Percentiles rank a stretch among this genome's conserved stretches.
Conservation (phyloP, 2,888 invertebrate genomes). For the Melikaiella ostensackeni region DNA sequence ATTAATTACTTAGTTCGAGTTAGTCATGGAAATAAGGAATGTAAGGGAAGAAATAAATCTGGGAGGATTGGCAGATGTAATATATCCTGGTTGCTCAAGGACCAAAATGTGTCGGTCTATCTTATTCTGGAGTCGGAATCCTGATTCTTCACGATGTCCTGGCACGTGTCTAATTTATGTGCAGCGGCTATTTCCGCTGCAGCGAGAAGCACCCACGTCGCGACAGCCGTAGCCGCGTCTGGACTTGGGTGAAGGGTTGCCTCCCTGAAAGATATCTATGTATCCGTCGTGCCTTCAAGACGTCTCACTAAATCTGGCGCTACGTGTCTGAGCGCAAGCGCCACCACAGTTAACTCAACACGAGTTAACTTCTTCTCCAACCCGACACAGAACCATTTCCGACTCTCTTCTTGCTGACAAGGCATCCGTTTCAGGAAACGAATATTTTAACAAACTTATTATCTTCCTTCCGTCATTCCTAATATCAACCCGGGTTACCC, state of each 20-base stretch:
- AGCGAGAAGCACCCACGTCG: constrained; percentile 63
- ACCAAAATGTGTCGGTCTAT: constrained; percentile 30
- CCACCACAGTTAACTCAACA: constrained; percentile 72
- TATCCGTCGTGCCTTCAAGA: constrained; percentile 75
- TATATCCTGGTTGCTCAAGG: background rate
- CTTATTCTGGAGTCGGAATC: constrained; percentile 52
- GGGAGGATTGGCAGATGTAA: background rate
- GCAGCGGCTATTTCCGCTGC: constrained; percentile 70
- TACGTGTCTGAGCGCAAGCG: constrained; percentile 71
- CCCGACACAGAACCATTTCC: constrained; percentile 72
- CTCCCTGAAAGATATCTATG: constrained; percentile 74
- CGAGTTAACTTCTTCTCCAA: constrained; percentile 74
- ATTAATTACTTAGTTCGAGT: too few relatives aligned
- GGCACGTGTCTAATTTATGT: constrained; percentile 69
- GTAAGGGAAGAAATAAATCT: too few relatives aligned
- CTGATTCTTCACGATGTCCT: constrained; percentile 62
- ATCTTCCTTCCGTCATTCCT: too few relatives aligned
- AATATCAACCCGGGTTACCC: background rate
- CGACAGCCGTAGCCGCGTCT: constrained; percentile 58
- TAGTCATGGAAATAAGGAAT: too few relatives aligned
- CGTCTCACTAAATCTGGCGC: constrained; percentile 76
- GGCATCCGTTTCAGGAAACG: constrained; percentile 36
- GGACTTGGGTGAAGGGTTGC: constrained; percentile 68
- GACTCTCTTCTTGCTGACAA: constrained; percentile 67
- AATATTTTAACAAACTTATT: background rate